Evolutionary conservation across 2,888 invertebrate genomes (phyloP).

Genomic region (Sesamia inferens): DNA sequence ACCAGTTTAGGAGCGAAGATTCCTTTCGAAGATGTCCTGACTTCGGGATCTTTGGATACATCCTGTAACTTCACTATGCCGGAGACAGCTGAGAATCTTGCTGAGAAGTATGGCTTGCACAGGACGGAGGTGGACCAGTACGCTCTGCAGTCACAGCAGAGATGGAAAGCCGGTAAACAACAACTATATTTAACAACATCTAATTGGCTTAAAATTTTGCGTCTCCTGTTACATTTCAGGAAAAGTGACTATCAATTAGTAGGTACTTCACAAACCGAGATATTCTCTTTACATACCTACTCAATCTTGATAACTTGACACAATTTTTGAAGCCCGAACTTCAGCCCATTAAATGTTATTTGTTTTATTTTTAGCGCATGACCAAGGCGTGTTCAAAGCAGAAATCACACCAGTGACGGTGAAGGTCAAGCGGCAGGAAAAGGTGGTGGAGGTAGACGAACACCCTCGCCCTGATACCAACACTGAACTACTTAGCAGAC

Average conservation of each 20-base stretch:
- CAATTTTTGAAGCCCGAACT: not conserved
- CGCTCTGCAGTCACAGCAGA: conserved; percentile 95
- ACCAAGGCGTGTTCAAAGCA: conserved; percentile 95
- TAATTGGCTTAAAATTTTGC: not conserved
- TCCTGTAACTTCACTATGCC: conserved; percentile 98
- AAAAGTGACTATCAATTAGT: not conserved
- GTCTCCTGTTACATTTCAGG: not conserved
- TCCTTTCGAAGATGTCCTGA: conserved; percentile 95
- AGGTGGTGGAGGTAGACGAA: conserved; percentile 95
- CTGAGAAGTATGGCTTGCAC: conserved; percentile 94
- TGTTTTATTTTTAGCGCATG: conserved; percentile 91
- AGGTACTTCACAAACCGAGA: not conserved
- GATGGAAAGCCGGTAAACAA: conserved; percentile 95
- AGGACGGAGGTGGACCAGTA: conserved; percentile 96
- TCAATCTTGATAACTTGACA: not conserved
- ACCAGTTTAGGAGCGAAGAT: conserved; percentile 93
- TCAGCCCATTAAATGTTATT: not conserved
- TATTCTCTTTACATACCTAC: not conserved
- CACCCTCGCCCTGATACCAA: conserved; percentile 97
- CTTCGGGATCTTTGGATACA: conserved; percentile 93
- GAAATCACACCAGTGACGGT: conserved; percentile 96
- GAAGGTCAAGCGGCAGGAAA: conserved; percentile 94
- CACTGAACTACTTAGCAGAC: conserved; percentile 94
- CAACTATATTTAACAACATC: not conserved
- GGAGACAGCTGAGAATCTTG: conserved; percentile 97